Evolutionary conservation across 2,113 vertebrate species (phyloP).

Genomic region (Theristicus caerulescens): DNA sequence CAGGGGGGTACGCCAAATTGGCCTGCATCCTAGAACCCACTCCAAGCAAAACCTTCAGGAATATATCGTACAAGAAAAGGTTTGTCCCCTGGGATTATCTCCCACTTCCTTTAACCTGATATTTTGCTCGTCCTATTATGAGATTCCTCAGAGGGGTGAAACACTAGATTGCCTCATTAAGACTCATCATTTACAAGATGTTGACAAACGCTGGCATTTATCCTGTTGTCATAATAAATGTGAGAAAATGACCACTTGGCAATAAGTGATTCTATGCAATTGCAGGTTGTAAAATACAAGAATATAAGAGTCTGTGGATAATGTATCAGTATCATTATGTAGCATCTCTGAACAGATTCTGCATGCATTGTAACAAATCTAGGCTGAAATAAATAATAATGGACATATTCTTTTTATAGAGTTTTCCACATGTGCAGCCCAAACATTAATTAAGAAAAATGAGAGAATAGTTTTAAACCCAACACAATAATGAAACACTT

Average conservation of each 20-base stretch:
- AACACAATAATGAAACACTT: background rate
- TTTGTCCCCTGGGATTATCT: slow-evolving; percentile 67
- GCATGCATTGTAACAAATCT: slow-evolving; percentile 11
- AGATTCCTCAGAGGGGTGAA: slow-evolving; percentile 77
- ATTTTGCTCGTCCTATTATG: slow-evolving; percentile 79
- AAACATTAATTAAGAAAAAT: slow-evolving; percentile 32
- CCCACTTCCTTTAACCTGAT: slow-evolving; percentile 76
- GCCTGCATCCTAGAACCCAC: slow-evolving; percentile 76
- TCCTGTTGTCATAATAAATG: slow-evolving; percentile 82
- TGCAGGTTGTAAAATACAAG: slow-evolving; percentile 40
- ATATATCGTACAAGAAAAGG: slow-evolving; percentile 68
- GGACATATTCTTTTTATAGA: background rate
- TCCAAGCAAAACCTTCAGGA: slow-evolving; percentile 76
- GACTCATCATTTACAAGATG: slow-evolving; percentile 83
- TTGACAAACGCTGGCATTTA: slow-evolving; percentile 83
- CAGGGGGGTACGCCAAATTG: slow-evolving; percentile 72
- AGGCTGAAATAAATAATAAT: slow-evolving; percentile 24
- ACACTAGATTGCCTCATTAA: slow-evolving; percentile 82
- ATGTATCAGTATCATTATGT: slow-evolving; percentile 1
- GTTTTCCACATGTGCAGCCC: background rate
- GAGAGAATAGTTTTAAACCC: background rate
- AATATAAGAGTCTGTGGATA: slow-evolving; percentile 8
- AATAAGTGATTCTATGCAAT: slow-evolving; percentile 67
- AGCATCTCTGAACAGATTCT: slow-evolving; percentile 5
- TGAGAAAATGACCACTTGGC: slow-evolving; percentile 82